phyloP scores from a whole-genome alignment of 2,113 vertebrate genomes.

The Hipposideros armiger region DNA sequence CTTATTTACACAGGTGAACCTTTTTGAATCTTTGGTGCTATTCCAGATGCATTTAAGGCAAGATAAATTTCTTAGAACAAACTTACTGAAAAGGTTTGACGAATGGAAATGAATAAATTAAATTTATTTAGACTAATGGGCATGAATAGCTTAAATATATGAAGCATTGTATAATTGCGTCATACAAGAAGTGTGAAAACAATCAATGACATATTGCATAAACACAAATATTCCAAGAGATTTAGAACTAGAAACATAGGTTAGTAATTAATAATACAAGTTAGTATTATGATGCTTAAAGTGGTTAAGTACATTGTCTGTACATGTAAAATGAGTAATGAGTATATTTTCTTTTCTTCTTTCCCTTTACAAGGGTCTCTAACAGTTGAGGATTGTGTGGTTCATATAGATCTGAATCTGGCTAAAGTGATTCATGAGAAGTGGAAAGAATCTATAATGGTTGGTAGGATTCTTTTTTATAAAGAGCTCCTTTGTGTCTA shows the following conservation, averaged over 20 bases:
- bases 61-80: slow-evolving; percentile 48
- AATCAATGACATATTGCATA: slow-evolving; percentile 13
- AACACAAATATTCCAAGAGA: slow-evolving; percentile 31
- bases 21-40: slow-evolving; percentile 4
- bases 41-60: slow-evolving; percentile 15
- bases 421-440: slow-evolving; percentile 97
- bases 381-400: slow-evolving; percentile 93
- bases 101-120: slow-evolving; percentile 41
- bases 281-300: slow-evolving; percentile 23
- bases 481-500: neutral
- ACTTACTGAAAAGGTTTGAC: slow-evolving; percentile 13
- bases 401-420: slow-evolving; percentile 96
- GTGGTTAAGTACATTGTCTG: slow-evolving; percentile 47
- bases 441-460: slow-evolving; percentile 98
- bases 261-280: slow-evolving; percentile 35
- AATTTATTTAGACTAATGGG: slow-evolving; percentile 13
- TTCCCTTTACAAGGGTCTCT: slow-evolving; percentile 88
- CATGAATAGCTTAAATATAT: neutral
- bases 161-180: slow-evolving; percentile 37
- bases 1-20: neutral
- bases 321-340: slow-evolving; percentile 54
- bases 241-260: slow-evolving; percentile 5
- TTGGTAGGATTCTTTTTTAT: slow-evolving; percentile 85
- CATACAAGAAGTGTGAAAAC: slow-evolving; percentile 9
- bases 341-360: slow-evolving; percentile 74